A percentile compares a stretch with the other conserved stretches of the same genome.
phyloP scores from a whole-genome alignment of 30 jellyfish, hydroid and myxozoan species.

The Clytia hemisphaerica region DNA sequence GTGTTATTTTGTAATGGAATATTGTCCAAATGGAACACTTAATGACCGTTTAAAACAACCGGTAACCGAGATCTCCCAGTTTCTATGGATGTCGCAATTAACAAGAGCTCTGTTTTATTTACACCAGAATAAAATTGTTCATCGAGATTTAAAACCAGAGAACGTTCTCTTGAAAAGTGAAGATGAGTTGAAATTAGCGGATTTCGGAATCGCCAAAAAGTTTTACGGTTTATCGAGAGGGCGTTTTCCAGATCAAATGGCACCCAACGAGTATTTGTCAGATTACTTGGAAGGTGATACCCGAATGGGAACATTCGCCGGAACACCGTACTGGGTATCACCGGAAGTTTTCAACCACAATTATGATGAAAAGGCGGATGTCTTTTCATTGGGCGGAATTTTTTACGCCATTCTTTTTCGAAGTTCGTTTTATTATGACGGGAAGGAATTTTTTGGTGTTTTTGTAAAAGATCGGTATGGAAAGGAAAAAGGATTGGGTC shows the following conservation, averaged over 20 bases:
- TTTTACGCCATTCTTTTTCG: conserved; percentile 35
- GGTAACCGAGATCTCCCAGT: neutral
- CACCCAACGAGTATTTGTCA: conserved; percentile 3
- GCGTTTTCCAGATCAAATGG: too few species aligned
- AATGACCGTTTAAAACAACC: neutral
- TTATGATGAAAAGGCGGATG: conserved; percentile 50
- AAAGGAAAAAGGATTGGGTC: neutral
- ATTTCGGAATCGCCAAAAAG: conserved; percentile 12
- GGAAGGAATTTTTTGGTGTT: conserved; percentile 34
- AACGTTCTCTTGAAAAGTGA: neutral
- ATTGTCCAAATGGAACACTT: conserved; percentile 42
- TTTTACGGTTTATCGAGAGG: too few species aligned
- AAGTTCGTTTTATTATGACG: neutral
- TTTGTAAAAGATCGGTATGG: conserved; percentile 31
- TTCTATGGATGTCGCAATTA: conserved; percentile 47
- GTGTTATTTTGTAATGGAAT: conserved; percentile 31
- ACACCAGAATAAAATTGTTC: conserved; percentile 22
- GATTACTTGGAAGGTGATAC: too few species aligned
- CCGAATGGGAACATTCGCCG: conserved; percentile 62
- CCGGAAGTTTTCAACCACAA: conserved; percentile 52
- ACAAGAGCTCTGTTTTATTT: conserved; percentile 28
- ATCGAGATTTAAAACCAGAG: conserved; percentile 14
- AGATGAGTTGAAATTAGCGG: conserved; percentile 1
- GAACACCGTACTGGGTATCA: conserved; percentile 63
- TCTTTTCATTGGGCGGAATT: conserved; percentile 47